phyloP scores from a whole-genome alignment of 2,797 vertebrate species.

The Masticophis lateralis region DNA sequence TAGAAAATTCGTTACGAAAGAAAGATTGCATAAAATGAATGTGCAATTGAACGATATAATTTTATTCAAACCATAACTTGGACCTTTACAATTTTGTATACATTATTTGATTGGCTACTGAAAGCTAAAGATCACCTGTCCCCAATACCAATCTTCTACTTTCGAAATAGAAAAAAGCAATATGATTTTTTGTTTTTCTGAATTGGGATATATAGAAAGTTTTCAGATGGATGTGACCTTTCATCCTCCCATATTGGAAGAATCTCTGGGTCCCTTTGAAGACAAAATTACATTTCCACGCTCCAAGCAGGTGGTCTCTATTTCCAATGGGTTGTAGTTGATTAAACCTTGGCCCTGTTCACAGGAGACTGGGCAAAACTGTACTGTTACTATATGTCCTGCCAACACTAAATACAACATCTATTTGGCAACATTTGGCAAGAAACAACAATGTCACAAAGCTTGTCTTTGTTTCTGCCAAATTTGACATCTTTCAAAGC shows the following conservation, averaged over 20 bases:
- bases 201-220: background rate
- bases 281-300: background rate
- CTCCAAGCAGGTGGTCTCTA: background rate
- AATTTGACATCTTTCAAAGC: slow-evolving; percentile 74
- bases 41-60: background rate
- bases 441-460: slow-evolving; percentile 63
- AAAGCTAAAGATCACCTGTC: background rate
- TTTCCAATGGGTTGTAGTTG: background rate
- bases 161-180: background rate
- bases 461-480: slow-evolving; percentile 73
- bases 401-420: slow-evolving; percentile 46
- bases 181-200: background rate
- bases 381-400: background rate
- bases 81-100: background rate
- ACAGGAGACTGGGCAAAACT: slow-evolving; percentile 37
- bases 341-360: slow-evolving; percentile 12
- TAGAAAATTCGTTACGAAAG: background rate
- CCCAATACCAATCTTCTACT: background rate
- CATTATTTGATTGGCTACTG: background rate
- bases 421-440: slow-evolving; percentile 58
- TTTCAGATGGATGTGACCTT: no score
- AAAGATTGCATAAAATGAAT: background rate
- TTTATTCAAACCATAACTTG: background rate
- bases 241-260: background rate
- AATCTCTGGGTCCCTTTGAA: background rate